Conservation (phyloP, 2,888 invertebrate species). For the Protodeltote pygarga region DNA sequence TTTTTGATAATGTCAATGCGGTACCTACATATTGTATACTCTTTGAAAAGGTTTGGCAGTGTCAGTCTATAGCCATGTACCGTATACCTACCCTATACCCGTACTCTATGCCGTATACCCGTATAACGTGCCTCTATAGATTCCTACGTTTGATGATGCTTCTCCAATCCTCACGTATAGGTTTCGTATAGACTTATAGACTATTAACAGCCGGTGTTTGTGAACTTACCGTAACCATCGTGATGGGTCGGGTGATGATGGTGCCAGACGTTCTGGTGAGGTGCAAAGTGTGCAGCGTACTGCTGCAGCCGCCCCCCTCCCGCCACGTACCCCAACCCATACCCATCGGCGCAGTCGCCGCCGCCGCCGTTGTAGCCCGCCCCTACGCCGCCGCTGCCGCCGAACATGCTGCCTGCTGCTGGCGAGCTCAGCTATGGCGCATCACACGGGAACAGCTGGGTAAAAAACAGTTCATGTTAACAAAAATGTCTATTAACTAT, state of each 20-base stretch:
- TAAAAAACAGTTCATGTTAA: background rate
- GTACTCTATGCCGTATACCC: no score
- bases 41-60: no score
- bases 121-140: no score
- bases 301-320: conserved; percentile 76
- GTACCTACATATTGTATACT: no score
- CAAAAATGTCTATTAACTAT: no score
- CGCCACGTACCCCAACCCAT: conserved; percentile 75
- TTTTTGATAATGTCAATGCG: no score
- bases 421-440: conserved; percentile 31
- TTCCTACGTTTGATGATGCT: no score
- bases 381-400: conserved; percentile 63
- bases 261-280: conserved; percentile 82
- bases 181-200: no score
- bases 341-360: conserved; percentile 72
- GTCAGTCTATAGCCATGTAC: no score
- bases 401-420: conserved; percentile 46
- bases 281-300: conserved; percentile 81
- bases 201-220: no score
- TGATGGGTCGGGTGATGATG: conserved; percentile 77
- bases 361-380: conserved; percentile 60
- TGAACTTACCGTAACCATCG: conserved; percentile 71
- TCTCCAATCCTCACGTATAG: no score
- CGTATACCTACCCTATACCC: no score
- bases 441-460: conserved; percentile 47